These are phyloP conservation scores for Acropora tenuis DNA, from an alignment of 64 coral and sea anemone species.

Conservation along the genomic window DNA sequence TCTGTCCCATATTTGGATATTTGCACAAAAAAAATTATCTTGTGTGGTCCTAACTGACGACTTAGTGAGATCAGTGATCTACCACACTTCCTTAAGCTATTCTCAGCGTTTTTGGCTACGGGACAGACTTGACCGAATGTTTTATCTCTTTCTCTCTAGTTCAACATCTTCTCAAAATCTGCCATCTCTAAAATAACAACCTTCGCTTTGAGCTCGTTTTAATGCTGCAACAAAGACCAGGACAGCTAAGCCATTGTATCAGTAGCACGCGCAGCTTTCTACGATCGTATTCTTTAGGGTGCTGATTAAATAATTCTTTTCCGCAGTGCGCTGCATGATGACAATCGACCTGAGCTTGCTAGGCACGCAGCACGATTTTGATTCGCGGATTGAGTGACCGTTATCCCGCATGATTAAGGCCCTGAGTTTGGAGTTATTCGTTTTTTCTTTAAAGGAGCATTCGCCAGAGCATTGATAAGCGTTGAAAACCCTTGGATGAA, in stretches of 20 bases:
- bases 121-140: too few relatives aligned
- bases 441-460: not conserved
- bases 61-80: too few relatives aligned
- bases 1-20: too few relatives aligned
- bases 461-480: not conserved
- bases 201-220: not conserved
- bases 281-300: not conserved
- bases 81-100: too few relatives aligned
- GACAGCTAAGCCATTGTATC: not conserved
- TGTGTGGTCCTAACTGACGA: too few relatives aligned
- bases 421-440: not conserved
- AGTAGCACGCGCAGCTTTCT: slow-evolving; percentile 17
- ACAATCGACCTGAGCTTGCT: not conserved
- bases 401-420: not conserved
- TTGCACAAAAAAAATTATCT: too few relatives aligned
- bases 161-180: too few relatives aligned
- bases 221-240: not conserved
- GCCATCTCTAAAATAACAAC: not conserved
- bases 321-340: not conserved
- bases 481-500: not conserved
- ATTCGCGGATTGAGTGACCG: not conserved
- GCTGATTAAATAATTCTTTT: not conserved
- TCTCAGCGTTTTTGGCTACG: too few relatives aligned
- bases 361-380: not conserved
- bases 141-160: too few relatives aligned